phyloP scores from a whole-genome alignment of 2,888 invertebrate genomes.

The Leptinotarsa haldemani region DNA sequence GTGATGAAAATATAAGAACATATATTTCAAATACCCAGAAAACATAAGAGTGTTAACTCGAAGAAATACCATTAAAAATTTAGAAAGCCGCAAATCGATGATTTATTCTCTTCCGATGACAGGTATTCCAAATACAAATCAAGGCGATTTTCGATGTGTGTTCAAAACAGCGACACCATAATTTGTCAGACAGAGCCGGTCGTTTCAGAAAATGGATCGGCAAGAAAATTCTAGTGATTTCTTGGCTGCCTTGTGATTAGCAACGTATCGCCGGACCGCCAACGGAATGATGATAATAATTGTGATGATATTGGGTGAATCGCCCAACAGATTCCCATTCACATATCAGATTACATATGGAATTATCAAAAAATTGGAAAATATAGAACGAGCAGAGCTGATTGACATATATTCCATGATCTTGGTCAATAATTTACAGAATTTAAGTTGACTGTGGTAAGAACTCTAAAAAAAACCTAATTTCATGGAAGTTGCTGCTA shows the following conservation, averaged over 20 bases:
- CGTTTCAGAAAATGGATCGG: slow-evolving; percentile 65
- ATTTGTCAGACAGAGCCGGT: slow-evolving; percentile 66
- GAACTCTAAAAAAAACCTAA: too few species aligned
- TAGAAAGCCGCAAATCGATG: slow-evolving; percentile 35
- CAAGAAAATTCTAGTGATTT: slow-evolving; percentile 64
- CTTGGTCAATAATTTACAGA: too few species aligned
- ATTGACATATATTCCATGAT: too few species aligned
- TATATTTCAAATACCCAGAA: neutral
- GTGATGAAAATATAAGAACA: too few species aligned
- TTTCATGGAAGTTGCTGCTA: too few species aligned
- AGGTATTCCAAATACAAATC: slow-evolving; percentile 30
- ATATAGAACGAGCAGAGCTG: too few species aligned
- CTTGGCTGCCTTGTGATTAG: slow-evolving; percentile 66
- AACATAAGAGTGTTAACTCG: neutral
- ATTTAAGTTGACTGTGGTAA: too few species aligned
- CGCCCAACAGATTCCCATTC: neutral
- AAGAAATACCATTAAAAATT: slow-evolving; percentile 10
- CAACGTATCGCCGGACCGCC: slow-evolving; percentile 67
- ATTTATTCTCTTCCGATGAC: slow-evolving; percentile 36
- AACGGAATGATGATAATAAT: slow-evolving; percentile 61
- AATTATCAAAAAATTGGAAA: too few species aligned
- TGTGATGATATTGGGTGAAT: slow-evolving; percentile 61
- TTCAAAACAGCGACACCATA: slow-evolving; percentile 60
- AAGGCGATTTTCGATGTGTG: slow-evolving; percentile 24
- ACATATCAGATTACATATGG: too few species aligned